Evolutionary conservation across 2,888 invertebrate genomes (phyloP), one percentile per base, ranked within the genome.

Genomic region (Melieria picta): DNA sequence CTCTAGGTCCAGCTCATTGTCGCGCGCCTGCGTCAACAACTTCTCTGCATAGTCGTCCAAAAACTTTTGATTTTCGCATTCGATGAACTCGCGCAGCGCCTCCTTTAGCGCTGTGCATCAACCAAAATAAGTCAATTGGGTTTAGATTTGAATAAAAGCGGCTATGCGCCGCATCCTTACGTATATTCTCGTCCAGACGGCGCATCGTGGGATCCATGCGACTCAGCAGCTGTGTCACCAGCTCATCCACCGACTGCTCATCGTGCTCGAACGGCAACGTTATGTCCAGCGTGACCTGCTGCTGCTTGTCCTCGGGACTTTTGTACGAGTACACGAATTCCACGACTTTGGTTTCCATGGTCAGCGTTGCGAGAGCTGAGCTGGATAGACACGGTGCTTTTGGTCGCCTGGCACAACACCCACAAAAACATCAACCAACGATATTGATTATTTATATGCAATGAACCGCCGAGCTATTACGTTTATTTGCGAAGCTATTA

Each of bases 1-100:
- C 79, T 96, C 95, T 1, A 93, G 88, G 82, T 93, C 92, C 0
- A 91, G 84, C 71, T 90, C 89, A 71, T 91, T 91, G 78, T 89
- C 89, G 76, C 90, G 91, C 0, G 91, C 89, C 69, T 90, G 89
- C 64, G 90, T 88, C 1, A 94, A 85, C 0, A 91, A 84, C 69
- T 89, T 89, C 70, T 90, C 91, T 74, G 91, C 91, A 78, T 90
- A 88, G 66, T 90, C 89, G 83, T 93, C 92, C 82, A 91, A 89
- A 80, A 90, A 93, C 72, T 90, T 88, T 78, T 91, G 89, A 56
- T 93, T 93, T 82, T 93, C 91, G 70, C 88, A 85, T 58, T 89
- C 87, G 52, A 94, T 90, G 84, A 93, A 94, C n/a, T 87, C 80
- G 63, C 89, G 87, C 66, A 95, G 60, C n/a, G 78, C 67, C 7